Base-by-base conservation (phyloP, 2,113 vertebrate species). In the Pycnonotus jocosus region DNA sequence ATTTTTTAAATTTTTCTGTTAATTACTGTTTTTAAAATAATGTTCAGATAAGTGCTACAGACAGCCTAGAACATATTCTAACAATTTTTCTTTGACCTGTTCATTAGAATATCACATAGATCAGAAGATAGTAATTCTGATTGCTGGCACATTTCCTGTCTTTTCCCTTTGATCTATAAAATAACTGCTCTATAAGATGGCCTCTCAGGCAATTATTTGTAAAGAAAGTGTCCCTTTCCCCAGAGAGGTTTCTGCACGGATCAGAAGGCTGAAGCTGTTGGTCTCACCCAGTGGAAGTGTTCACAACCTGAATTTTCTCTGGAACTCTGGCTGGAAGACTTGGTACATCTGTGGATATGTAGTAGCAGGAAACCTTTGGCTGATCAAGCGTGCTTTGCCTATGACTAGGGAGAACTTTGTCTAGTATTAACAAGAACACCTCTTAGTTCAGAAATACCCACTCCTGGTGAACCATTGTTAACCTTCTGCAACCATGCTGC, bases 91-190 rank as follows among this genome's bases (percentile, higher is more conserved):
- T 87, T 95, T 89, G 48, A 72, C 45, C 40, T 69, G 11, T 66
- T 85, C 38, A 35, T 81, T 87, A 87, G 77, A 89, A 87, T 72
- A 57, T 57, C 28, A 45, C 28, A 58, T 88, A 82, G 78, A 73
- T 88, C 74, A 94, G 64, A 83, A 77, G 62, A 77, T 20, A 58
- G 42, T 65, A 3, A 28, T 73, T 92, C 72, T 72, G 48, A 69
- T 72, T 93, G 45, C 70, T 92, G 78, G 69, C 53, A 84, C 31
- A 40, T 91, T 86, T 94, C 60, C 64, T 60, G 81, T 94, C 42
- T 81, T 92, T 86, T 84, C 40, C 33, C 65, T 95, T 96, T 94
- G 72, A 86, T 92, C 72, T 95, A 5, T 48, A 74, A 91, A 71
- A 78, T 37, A 79, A 51, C 73, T 76, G 25, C 22, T 89, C 40